A percentile compares a stretch with the other conserved stretches of the same genome.
These are phyloP conservation scores for Nasonia giraulti DNA, from an alignment of 1,140 invertebrate genomes.

Conservation along the genomic window DNA sequence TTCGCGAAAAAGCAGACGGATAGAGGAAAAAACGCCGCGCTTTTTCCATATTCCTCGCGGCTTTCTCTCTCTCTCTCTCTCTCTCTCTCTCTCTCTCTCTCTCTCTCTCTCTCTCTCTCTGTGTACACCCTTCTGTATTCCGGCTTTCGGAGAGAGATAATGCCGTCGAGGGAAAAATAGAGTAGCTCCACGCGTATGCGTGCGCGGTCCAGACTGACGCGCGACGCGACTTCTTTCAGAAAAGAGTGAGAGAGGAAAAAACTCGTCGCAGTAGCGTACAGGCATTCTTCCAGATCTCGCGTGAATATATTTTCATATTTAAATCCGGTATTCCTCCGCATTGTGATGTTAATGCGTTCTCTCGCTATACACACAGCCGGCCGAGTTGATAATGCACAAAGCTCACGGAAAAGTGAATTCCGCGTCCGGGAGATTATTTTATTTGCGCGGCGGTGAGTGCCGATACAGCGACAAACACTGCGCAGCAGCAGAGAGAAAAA, in stretches of 20 bases:
- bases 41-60: neutral
- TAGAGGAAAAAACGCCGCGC: neutral
- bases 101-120: too few species aligned
- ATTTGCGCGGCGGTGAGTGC: neutral
- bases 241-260: neutral
- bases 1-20: neutral
- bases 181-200: neutral
- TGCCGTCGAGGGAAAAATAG: neutral
- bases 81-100: too few species aligned
- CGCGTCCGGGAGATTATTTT: neutral
- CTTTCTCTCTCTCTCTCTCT: neutral
- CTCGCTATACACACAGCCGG: too few species aligned
- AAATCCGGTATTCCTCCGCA: neutral
- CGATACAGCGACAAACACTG: neutral
- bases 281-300: neutral
- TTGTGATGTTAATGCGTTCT: constrained; percentile 13
- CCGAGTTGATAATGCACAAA: neutral
- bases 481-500: neutral
- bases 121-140: neutral
- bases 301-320: neutral
- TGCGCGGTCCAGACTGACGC: neutral
- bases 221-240: neutral
- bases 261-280: neutral
- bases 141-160: neutral
- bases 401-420: neutral